Evolutionary conservation across 2,888 invertebrate genomes (phyloP), one percentile per base, ranked within the genome.

Genomic region (Leptarthrus brevirostris): DNA sequence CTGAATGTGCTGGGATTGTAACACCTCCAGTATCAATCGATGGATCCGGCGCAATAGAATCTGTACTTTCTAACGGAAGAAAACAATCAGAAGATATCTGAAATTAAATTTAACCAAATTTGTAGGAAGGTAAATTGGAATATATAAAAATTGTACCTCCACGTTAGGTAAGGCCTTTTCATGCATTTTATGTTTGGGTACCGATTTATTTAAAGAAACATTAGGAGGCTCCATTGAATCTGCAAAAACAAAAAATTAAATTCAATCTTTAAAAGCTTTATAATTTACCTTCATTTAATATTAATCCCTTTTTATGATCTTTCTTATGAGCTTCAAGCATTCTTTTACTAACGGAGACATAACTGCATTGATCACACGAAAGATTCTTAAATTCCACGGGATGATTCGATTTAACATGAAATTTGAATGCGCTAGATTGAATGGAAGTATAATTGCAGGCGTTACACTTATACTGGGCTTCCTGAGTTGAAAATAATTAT

Each of bases 401-500:
- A 83, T 90, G 89, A 77, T 88, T 87, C 24, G 84, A 84, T 49
- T 85, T 85, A 75, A 90, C 82, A 81, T 90, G 90, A 77, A 85
- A 86, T 82, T 92, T 93, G 76, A 90, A 89, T 5, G 91, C 88
- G 76, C 87, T 88, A 56, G 91, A 89, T 82, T 92, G 91, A 77
- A 93, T 92, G 44, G 90, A 89, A 0, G 88, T 86, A 80, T 92
- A 92, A 6, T 88, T 83, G 80, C 92, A 92, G 79, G 89, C 87
- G 3, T 88, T 88, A 81, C 93, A 93, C 75, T 89, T 89, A 80
- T 92, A 89, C 2, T 88, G 88, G 80, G 81, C 86, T 79, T 82
- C 77, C 81, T 82, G 56, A 5, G n/a, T n/a, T n/a, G n/a, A n/a
- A n/a, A n/a, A n/a, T n/a, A n/a, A n/a, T n/a, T n/a, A n/a, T n/a